Percentiles rank a stretch among this genome's conserved stretches.
Evolutionary conservation across 2,797 vertebrate genomes (phyloP).

Genomic region (Poeciliopsis gracilis): DNA sequence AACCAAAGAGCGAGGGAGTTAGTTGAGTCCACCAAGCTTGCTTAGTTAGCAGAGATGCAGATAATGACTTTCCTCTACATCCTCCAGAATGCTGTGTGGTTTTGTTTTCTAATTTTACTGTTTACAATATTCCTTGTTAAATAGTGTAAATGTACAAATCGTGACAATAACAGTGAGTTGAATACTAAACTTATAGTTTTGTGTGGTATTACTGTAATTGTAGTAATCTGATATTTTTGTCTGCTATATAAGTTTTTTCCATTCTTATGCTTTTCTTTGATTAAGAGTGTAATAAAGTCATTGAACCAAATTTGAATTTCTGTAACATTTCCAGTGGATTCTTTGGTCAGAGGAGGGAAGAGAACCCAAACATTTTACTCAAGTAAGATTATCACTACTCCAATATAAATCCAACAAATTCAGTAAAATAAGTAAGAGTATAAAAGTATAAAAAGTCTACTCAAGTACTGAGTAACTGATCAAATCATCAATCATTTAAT

Average conservation of each 20-base stretch:
- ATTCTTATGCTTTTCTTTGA: constrained; percentile 49
- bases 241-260: constrained; percentile 72
- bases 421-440: no score
- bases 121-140: not conserved
- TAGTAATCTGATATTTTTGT: constrained; percentile 37
- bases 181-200: not conserved
- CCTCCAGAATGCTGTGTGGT: no score
- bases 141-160: not conserved
- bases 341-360: constrained; percentile 26
- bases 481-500: no score
- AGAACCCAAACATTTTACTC: no score
- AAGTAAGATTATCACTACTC: no score
- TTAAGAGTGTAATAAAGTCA: constrained; percentile 74
- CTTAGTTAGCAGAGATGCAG: no score
- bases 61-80: no score
- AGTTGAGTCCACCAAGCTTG: no score
- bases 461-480: no score
- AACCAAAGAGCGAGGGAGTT: no score
- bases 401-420: no score
- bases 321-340: constrained; percentile 64
- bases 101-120: not conserved
- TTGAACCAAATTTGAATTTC: constrained; percentile 73
- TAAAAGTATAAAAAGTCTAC: no score
- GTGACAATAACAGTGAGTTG: not conserved
- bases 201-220: constrained; percentile 12